phyloP scores from a whole-genome alignment of 92 coral and sea anemone species.

The Muricea muricata region DNA sequence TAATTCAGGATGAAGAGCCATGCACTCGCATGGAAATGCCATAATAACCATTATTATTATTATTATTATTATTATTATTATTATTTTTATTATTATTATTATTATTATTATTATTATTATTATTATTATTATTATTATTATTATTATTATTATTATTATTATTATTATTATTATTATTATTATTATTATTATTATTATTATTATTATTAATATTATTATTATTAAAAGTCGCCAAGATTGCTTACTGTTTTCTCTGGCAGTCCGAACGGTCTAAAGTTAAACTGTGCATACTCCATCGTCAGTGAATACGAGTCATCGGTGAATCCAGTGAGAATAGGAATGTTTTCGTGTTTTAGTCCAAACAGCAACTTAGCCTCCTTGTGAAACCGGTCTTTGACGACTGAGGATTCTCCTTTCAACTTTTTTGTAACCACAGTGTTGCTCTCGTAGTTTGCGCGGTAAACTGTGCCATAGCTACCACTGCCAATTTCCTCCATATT shows the following conservation, averaged over 20 bases:
- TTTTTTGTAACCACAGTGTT: background rate
- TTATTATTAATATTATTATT: no score
- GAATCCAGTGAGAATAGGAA: background rate
- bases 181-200: no score
- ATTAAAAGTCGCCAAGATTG: background rate
- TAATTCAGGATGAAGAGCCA: no score
- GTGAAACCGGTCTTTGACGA: background rate
- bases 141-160: no score
- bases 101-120: no score
- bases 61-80: no score
- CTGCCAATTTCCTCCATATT: background rate
- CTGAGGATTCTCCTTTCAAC: background rate
- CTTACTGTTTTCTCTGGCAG: background rate
- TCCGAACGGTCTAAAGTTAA: background rate
- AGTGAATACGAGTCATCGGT: background rate
- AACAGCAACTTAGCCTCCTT: background rate
- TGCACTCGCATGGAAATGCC: no score
- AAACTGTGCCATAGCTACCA: background rate
- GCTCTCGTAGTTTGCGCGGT: background rate
- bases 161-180: no score
- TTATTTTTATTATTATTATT: no score
- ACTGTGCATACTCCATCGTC: background rate
- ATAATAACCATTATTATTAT: no score
- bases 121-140: no score
- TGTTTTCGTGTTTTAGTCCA: background rate